phyloP scores from a whole-genome alignment of 37 sponge, comb jelly and placozoan species.

The Ephydatia muelleri region DNA sequence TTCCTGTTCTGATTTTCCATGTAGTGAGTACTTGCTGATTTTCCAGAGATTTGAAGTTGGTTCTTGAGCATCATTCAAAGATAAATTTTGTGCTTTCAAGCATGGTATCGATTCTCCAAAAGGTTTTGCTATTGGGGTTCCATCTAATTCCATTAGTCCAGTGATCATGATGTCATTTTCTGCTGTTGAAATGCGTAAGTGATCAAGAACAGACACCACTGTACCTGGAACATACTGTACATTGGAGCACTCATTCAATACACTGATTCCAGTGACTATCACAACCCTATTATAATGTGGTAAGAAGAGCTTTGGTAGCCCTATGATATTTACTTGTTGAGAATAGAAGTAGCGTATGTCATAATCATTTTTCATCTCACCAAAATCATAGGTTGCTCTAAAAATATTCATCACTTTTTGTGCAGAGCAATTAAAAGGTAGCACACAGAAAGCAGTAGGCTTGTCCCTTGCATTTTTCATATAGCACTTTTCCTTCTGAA shows the following conservation, averaged over 20 bases:
- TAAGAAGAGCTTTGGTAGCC: too few species aligned
- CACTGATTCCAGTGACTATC: too few species aligned
- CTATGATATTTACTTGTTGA: neutral
- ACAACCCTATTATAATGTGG: too few species aligned
- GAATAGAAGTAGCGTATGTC: neutral
- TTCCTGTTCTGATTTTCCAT: neutral
- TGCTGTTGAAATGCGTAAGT: neutral
- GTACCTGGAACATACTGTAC: too few species aligned
- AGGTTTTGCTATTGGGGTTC: neutral
- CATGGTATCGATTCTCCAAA: neutral
- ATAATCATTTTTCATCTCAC: neutral
- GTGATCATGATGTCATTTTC: constrained; percentile 11
- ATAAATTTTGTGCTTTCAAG: neutral
- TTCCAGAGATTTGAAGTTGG: neutral
- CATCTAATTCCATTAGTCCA: constrained; percentile 11
- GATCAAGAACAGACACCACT: too few species aligned
- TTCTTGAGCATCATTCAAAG: neutral
- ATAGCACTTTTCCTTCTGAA: neutral
- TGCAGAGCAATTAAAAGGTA: neutral
- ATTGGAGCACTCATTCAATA: too few species aligned
- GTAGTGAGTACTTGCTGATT: constrained; percentile 2
- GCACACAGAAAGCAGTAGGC: constrained; percentile 12
- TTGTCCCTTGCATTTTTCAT: neutral
- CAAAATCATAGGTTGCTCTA: neutral
- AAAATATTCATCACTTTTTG: neutral